These are phyloP conservation scores for Cephalopterus ornatus DNA, from an alignment of 2,113 vertebrate species.

Conservation along the genomic window DNA sequence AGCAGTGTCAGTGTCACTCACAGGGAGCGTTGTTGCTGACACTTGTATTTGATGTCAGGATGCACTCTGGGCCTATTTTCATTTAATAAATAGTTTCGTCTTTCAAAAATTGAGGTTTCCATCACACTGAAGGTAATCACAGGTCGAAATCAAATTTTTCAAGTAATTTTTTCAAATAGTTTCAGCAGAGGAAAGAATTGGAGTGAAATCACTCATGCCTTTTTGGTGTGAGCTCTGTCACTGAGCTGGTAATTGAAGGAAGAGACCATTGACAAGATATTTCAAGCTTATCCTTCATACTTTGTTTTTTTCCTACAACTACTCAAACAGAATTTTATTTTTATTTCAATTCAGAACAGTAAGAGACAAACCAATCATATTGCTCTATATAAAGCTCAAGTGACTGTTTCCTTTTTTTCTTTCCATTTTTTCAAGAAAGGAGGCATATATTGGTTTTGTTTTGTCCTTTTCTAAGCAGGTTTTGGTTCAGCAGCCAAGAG, in stretches of 20 bases:
- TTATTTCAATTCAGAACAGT: not conserved
- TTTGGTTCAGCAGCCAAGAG: not conserved
- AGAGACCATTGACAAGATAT: not conserved
- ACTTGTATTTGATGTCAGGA: not conserved
- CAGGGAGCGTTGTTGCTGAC: not conserved
- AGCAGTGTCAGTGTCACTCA: not conserved
- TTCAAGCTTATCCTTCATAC: not conserved
- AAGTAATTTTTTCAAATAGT: constrained; percentile 38
- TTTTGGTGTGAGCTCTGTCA: not conserved
- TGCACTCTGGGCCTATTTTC: not conserved
- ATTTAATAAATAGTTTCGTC: not conserved
- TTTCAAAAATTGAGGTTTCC: not conserved
- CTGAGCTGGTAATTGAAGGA: not conserved
- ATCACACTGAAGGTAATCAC: not conserved
- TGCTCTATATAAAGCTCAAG: not conserved
- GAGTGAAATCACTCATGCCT: not conserved
- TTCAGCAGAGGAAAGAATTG: constrained; percentile 31
- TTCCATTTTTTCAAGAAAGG: not conserved
- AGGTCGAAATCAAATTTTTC: constrained; percentile 25
- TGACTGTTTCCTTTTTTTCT: rapidly evolving
- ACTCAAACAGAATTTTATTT: not conserved
- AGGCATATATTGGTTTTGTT: not conserved
- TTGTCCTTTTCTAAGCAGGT: not conserved
- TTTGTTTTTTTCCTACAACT: constrained; percentile 27
- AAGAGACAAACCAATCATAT: not conserved